Evolutionary conservation across 2,797 vertebrate species (phyloP).

Genomic region (Crenichthys baileyi): DNA sequence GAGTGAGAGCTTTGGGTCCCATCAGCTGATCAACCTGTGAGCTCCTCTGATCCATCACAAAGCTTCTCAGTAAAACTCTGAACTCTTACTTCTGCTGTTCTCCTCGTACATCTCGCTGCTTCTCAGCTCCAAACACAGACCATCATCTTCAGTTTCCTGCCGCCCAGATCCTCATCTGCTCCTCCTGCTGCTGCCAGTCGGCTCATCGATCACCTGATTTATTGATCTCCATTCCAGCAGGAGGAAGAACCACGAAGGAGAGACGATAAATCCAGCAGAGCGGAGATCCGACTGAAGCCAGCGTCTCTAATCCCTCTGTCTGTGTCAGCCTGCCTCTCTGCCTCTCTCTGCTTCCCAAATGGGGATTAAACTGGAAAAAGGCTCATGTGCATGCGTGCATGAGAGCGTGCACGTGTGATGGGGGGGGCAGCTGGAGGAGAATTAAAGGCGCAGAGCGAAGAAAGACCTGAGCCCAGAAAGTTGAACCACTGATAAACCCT

Average conservation of each 20-base stretch:
- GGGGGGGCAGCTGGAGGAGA: background rate
- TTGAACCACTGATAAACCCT: background rate
- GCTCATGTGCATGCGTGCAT: background rate
- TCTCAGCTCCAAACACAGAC: background rate
- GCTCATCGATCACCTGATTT: background rate
- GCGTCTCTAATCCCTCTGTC: background rate
- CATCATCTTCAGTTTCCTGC: background rate
- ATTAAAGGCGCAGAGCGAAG: conserved; percentile 11
- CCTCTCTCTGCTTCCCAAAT: background rate
- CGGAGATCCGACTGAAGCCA: background rate
- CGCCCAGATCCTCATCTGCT: background rate
- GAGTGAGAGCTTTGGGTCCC: too few relatives aligned
- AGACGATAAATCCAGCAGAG: background rate
- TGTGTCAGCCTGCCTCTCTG: background rate
- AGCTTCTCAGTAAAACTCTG: background rate
- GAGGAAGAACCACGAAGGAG: background rate
- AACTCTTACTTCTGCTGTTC: conserved; percentile 1
- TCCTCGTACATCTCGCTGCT: conserved; percentile 7
- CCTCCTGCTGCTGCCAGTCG: background rate
- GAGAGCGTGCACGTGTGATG: background rate
- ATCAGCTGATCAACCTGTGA: too few relatives aligned
- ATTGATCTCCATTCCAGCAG: background rate
- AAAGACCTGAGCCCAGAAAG: background rate
- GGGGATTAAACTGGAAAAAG: conserved; percentile 3
- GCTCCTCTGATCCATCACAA: background rate